These are phyloP conservation scores for Galendromus occidentalis DNA, from an alignment of 1,140 invertebrate species.

Conservation along the genomic window DNA sequence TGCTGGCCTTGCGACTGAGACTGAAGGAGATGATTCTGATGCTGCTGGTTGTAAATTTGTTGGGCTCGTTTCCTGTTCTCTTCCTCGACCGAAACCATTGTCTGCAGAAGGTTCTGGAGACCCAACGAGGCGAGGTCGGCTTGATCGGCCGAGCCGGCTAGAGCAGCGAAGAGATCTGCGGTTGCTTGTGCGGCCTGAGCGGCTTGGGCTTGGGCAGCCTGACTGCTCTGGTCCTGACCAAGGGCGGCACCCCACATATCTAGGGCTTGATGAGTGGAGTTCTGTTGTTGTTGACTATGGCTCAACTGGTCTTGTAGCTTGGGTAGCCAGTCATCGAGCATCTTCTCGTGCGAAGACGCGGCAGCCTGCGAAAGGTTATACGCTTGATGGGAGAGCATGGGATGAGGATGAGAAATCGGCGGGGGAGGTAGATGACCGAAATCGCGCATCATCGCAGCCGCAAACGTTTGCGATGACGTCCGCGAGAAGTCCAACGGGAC, in stretches of 20 bases:
- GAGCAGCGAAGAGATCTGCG: background rate
- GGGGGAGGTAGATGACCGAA: background rate
- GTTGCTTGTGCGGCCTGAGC: background rate
- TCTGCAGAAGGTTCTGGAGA: background rate
- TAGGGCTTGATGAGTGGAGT: background rate
- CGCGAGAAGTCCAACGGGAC: background rate
- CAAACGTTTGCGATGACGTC: background rate
- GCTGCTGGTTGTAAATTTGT: background rate
- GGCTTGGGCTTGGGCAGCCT: too few relatives aligned
- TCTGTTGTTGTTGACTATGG: background rate
- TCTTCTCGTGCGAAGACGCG: background rate
- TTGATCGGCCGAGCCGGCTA: background rate
- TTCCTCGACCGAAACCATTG: background rate
- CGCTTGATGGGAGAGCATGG: background rate
- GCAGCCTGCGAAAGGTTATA: background rate
- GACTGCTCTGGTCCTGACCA: background rate
- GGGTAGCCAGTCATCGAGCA: constrained; percentile 3
- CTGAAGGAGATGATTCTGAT: too few relatives aligned
- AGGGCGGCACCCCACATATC: constrained; percentile 5
- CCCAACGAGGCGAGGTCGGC: background rate
- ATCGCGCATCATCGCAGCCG: constrained; percentile 2
- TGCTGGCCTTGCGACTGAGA: too few relatives aligned
- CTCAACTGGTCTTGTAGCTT: background rate
- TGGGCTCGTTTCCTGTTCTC: constrained; percentile 1
- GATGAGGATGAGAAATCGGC: background rate